phyloP scores from a whole-genome alignment of 2,113 vertebrate genomes.

The Chroicocephalus ridibundus region DNA sequence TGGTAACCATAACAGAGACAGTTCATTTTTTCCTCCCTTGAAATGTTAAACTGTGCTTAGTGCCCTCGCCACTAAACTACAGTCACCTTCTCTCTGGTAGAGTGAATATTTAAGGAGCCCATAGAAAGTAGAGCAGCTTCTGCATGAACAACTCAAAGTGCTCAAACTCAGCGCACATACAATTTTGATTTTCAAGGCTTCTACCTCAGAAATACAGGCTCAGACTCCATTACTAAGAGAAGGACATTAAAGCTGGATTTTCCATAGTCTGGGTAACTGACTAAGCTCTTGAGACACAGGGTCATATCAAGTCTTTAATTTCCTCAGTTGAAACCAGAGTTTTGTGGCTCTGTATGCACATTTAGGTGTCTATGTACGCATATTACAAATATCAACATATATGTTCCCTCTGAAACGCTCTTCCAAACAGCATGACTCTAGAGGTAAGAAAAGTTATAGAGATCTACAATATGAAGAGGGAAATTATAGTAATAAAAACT shows the following conservation, averaged over 20 bases:
- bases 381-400: background rate
- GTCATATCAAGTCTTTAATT: rapidly evolving
- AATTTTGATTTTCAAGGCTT: background rate
- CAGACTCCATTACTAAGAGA: background rate
- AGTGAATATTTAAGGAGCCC: background rate
- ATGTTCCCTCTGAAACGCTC: background rate
- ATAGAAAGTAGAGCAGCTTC: background rate
- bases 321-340: background rate
- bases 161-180: background rate
- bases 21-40: background rate
- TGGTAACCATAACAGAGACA: background rate
- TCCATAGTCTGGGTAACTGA: background rate
- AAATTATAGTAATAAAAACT: background rate
- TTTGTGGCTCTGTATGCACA: background rate
- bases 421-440: background rate
- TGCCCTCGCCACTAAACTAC: background rate
- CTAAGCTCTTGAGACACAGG: background rate
- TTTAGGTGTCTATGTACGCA: too few relatives aligned
- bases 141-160: background rate
- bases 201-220: background rate
- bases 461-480: background rate
- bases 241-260: background rate
- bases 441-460: background rate
- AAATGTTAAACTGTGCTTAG: background rate
- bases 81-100: background rate